phyloP scores from a whole-genome alignment of 1,140 invertebrate genomes.

The Scaptomyza graminum region DNA sequence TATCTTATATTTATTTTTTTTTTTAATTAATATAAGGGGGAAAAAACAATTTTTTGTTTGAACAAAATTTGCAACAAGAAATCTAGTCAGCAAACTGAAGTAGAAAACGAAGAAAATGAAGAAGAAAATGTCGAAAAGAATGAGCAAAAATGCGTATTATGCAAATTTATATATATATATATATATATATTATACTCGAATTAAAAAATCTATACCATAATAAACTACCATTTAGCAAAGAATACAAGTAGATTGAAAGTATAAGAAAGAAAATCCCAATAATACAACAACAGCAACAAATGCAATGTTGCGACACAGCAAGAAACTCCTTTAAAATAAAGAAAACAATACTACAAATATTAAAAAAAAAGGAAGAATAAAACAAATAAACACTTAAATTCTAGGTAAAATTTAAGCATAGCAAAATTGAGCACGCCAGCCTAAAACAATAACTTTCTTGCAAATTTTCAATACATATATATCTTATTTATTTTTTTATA shows the following conservation, averaged over 20 bases:
- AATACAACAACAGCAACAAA: background rate
- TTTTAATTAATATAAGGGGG: conserved; percentile 52
- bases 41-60: conserved; percentile 69
- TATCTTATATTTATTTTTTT: conserved; percentile 57
- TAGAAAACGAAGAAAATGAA: conserved; percentile 17
- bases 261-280: background rate
- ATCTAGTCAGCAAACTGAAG: conserved; percentile 72
- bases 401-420: conserved; percentile 59
- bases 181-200: conserved; percentile 20
- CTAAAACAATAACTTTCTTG: conserved; percentile 20
- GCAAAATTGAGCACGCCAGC: conserved; percentile 48
- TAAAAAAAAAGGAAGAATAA: background rate
- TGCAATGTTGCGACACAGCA: conserved; percentile 4
- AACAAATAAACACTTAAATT: conserved; percentile 18
- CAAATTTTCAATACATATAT: conserved; percentile 18
- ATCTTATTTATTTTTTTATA: conserved; percentile 26
- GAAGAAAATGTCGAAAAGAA: background rate
- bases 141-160: conserved; percentile 29
- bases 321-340: conserved; percentile 26
- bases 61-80: conserved; percentile 80
- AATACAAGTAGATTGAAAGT: conserved; percentile 9
- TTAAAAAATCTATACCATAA: conserved; percentile 36
- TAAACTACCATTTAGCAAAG: conserved; percentile 40
- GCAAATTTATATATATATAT: conserved; percentile 27
- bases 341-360: conserved; percentile 13